phyloP scores from a whole-genome alignment of 2,888 invertebrate genomes.

The Leucophenga maculata region DNA sequence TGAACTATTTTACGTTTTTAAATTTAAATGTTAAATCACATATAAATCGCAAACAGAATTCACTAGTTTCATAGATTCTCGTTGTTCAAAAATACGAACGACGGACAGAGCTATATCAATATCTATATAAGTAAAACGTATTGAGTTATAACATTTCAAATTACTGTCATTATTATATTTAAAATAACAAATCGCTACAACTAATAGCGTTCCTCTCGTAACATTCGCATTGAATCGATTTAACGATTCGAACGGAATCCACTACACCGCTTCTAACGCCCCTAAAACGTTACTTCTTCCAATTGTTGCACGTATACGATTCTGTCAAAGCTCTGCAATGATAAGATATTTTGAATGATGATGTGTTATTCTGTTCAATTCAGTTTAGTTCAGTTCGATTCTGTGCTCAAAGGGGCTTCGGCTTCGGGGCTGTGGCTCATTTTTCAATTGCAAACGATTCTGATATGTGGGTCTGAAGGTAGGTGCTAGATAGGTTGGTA shows the following conservation, averaged over 20 bases:
- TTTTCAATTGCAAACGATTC: background rate
- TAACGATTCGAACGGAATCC: too few species aligned
- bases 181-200: too few species aligned
- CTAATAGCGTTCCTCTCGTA: too few species aligned
- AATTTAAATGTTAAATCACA: too few species aligned
- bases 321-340: slow-evolving; percentile 20
- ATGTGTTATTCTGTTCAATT: slow-evolving; percentile 14
- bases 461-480: background rate
- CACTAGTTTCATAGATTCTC: too few species aligned
- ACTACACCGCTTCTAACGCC: too few species aligned
- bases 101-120: too few species aligned
- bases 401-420: background rate
- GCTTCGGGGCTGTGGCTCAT: background rate
- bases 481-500: background rate
- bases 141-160: background rate
- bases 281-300: background rate
- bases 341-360: slow-evolving; percentile 27
- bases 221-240: too few species aligned
- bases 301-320: slow-evolving; percentile 5
- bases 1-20: too few species aligned
- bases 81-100: too few species aligned
- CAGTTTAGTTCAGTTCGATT: background rate
- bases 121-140: too few species aligned
- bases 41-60: too few species aligned
- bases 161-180: background rate